Percentiles rank a stretch among this genome's conserved stretches.
These are phyloP conservation scores for Aurelia coerulea DNA, from an alignment of 30 jellyfish, hydroid and myxozoan genomes.

Conservation along the genomic window DNA sequence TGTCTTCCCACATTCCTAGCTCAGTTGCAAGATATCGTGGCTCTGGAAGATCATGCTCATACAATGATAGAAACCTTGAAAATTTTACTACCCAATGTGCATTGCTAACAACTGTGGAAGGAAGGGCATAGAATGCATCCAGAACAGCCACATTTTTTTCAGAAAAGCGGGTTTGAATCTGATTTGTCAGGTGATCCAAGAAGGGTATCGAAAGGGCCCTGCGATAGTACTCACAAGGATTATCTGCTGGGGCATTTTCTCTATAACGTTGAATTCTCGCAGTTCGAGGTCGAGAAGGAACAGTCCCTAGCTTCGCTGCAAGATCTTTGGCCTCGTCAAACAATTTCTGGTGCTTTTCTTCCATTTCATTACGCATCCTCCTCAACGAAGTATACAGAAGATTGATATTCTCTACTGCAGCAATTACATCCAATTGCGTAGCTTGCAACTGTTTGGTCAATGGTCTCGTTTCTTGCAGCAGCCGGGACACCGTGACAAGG, in stretches of 20 bases:
- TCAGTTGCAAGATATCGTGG: conserved; percentile 41
- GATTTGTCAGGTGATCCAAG: conserved; percentile 34
- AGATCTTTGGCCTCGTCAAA: conserved; percentile 10
- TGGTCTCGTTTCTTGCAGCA: conserved; percentile 31
- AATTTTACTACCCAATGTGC: conserved; percentile 21
- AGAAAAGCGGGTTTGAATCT: conserved; percentile 41
- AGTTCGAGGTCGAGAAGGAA: conserved; percentile 51
- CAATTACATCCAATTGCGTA: conserved; percentile 31
- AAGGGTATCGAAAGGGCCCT: conserved; percentile 14
- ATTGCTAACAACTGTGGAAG: neutral
- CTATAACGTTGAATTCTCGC: conserved; percentile 4
- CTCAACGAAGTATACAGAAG: conserved; percentile 14
- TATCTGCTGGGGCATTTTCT: conserved; percentile 9
- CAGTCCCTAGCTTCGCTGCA: conserved; percentile 35
- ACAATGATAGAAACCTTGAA: conserved; percentile 1
- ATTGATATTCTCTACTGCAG: neutral
- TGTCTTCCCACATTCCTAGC: conserved; percentile 43
- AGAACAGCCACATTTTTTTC: conserved; percentile 14
- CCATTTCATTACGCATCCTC: conserved; percentile 5
- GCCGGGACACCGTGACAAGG: conserved; percentile 39
- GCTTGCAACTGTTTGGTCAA: conserved; percentile 55
- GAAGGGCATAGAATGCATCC: conserved; percentile 23
- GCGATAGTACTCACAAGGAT: conserved; percentile 27
- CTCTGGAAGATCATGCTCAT: conserved; percentile 64
- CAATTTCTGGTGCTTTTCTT: neutral